Percentiles rank a stretch among this genome's conserved stretches.
Evolutionary conservation across 1,140 invertebrate genomes (phyloP).

Genomic region (Sinella curviseta): DNA sequence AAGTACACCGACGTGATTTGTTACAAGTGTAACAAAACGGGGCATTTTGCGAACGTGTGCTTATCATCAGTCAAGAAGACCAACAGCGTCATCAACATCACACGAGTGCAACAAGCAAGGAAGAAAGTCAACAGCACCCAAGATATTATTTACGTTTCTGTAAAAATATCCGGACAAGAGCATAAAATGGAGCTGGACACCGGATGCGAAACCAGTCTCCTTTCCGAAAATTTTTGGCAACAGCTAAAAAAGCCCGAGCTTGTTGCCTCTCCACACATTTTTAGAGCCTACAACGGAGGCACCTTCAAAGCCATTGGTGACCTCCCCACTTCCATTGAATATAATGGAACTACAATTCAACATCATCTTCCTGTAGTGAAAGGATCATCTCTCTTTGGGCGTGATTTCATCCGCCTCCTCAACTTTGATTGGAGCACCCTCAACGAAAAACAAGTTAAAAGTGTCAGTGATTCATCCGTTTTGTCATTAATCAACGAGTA

Average conservation of each 20-base stretch:
- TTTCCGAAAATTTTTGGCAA: background rate
- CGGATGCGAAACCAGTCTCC: background rate
- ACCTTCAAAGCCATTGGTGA: background rate
- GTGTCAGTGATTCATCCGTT: background rate
- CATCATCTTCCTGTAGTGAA: background rate
- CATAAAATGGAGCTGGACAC: constrained; percentile 15
- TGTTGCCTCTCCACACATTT: background rate
- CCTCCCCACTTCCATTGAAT: background rate
- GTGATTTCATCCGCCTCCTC: background rate
- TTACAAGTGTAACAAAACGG: background rate
- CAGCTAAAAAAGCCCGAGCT: background rate
- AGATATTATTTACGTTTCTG: background rate
- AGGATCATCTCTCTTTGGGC: background rate
- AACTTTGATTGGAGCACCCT: background rate
- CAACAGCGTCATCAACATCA: background rate
- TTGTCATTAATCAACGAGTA: constrained; percentile 16
- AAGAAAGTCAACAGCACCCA: background rate
- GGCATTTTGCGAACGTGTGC: constrained; percentile 10
- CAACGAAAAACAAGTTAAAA: background rate
- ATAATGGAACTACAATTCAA: background rate
- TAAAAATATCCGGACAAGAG: background rate
- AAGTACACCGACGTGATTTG: background rate
- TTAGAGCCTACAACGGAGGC: background rate
- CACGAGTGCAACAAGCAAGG: background rate
- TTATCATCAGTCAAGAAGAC: background rate